Evolutionary conservation across 2,797 vertebrate species (phyloP).

Genomic region (Galagoides demidoff): DNA sequence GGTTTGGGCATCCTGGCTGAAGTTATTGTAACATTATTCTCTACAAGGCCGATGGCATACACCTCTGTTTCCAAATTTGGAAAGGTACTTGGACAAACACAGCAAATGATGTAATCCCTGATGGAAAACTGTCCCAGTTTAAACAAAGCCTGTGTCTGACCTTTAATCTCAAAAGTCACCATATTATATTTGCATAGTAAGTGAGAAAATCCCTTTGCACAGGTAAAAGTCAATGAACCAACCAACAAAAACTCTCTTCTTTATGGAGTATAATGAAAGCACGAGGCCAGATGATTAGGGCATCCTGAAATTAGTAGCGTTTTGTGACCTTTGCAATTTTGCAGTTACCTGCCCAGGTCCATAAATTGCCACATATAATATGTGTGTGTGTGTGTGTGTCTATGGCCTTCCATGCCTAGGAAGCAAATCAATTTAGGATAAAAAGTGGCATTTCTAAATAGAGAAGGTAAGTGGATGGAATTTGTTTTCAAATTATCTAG

Average conservation of each 20-base stretch:
- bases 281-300: background rate
- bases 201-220: constrained; percentile 11
- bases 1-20: constrained; percentile 64
- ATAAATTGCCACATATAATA: background rate
- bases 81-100: constrained; percentile 61
- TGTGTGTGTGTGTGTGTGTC: background rate
- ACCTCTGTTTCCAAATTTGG: constrained; percentile 74
- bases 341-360: background rate
- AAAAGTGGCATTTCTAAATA: constrained; percentile 35
- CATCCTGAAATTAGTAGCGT: constrained; percentile 8
- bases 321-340: constrained; percentile 30
- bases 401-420: background rate
- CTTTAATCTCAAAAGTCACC: constrained; percentile 22
- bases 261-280: background rate
- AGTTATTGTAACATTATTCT: constrained; percentile 66
- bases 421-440: constrained; percentile 34
- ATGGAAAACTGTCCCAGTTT: constrained; percentile 54
- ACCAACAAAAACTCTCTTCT: background rate
- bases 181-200: background rate
- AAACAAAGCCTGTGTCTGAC: constrained; percentile 52
- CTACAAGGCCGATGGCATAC: constrained; percentile 25
- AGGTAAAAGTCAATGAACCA: constrained; percentile 2
- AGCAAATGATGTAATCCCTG: constrained; percentile 62
- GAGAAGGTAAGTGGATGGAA: background rate
- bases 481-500: background rate